Evolutionary conservation across 2,797 vertebrate genomes (phyloP).

Genomic region (Rhincodon typus): DNA sequence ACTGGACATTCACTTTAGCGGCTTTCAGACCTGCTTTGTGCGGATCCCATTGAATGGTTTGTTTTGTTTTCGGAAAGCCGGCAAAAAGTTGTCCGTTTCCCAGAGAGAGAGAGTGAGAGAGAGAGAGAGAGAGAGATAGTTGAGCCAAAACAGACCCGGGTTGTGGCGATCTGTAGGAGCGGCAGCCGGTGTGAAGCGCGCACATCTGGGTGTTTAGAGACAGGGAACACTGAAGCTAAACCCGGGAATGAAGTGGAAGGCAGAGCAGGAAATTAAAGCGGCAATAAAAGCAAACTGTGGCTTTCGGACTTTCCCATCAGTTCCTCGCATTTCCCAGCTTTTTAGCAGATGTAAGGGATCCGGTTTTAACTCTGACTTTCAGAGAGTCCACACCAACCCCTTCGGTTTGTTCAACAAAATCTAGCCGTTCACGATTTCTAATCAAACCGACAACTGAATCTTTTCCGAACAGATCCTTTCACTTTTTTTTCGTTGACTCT

Average conservation of each 20-base stretch:
- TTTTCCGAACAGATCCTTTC: no score
- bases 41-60: no score
- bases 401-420: neutral
- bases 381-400: neutral
- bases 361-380: slow-evolving; percentile 20
- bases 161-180: no score
- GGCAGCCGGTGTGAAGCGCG: no score
- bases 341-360: slow-evolving; percentile 31
- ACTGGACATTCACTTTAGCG: no score
- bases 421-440: neutral
- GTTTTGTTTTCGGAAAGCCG: no score
- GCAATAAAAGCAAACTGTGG: slow-evolving; percentile 86
- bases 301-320: slow-evolving; percentile 72
- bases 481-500: neutral
- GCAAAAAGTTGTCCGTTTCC: no score
- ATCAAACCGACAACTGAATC: neutral
- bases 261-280: slow-evolving; percentile 90
- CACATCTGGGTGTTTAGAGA: no score
- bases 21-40: neutral
- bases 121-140: no score
- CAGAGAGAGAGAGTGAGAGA: no score
- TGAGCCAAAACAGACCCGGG: no score
- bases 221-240: no score
- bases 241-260: neutral
- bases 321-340: slow-evolving; percentile 67